A percentile compares a stretch with the other conserved stretches of the same genome.
phyloP scores from a whole-genome alignment of 1,140 invertebrate species.

The Proctacanthus coquilletti region DNA sequence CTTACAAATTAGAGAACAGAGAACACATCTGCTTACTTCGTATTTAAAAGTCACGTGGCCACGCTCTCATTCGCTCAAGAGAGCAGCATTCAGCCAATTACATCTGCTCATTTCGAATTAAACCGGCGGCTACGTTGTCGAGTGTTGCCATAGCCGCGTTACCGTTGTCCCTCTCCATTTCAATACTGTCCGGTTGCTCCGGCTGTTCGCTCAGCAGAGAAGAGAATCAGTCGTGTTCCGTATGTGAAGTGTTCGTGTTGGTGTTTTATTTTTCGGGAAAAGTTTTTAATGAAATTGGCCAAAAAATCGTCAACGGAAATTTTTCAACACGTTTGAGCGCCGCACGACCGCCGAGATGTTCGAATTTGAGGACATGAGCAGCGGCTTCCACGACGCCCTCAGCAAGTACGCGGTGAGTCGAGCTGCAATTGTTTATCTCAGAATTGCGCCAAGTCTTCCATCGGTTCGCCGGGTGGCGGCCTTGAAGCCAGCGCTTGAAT shows the following conservation, averaged over 20 bases:
- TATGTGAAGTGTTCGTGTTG: slow-evolving; percentile 8
- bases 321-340: not conserved
- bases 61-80: no score
- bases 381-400: slow-evolving; percentile 26
- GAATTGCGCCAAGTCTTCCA: not conserved
- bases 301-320: slow-evolving; percentile 6
- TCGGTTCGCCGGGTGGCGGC: not conserved
- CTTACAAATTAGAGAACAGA: no score
- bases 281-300: slow-evolving; percentile 11
- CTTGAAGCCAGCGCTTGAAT: no score
- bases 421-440: not conserved
- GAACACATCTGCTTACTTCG: no score
- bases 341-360: slow-evolving; percentile 16
- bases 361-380: slow-evolving; percentile 27
- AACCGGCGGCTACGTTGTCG: no score
- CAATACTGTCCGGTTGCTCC: no score
- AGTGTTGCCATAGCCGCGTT: no score
- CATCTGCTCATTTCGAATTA: no score
- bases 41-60: no score
- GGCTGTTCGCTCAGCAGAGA: not conserved
- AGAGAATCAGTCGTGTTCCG: slow-evolving; percentile 10
- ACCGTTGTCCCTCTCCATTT: no score
- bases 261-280: slow-evolving; percentile 4
- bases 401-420: slow-evolving; percentile 28
- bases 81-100: no score